Conservation (phyloP, 23 tunicate genomes). For the Diplosoma virens region DNA sequence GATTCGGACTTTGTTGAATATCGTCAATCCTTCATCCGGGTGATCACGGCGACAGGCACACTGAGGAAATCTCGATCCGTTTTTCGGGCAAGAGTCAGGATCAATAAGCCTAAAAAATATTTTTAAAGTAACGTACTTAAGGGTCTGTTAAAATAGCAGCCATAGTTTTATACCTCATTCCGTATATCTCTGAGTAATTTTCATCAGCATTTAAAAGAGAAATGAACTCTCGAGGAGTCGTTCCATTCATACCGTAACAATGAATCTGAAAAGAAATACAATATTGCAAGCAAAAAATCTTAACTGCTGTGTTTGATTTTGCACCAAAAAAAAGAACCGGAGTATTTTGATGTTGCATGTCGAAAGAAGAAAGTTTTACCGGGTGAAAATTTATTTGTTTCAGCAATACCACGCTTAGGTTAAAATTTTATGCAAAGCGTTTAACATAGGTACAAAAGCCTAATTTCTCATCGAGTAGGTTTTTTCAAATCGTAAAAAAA, state of each 20-base stretch:
- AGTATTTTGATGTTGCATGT: too few relatives aligned
- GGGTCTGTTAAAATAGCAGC: neutral
- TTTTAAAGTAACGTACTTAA: neutral
- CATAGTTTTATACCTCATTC: conserved; percentile 34
- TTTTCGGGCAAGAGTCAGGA: conserved; percentile 73
- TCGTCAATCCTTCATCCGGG: conserved; percentile 55
- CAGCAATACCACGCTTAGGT: too few relatives aligned
- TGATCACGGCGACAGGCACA: conserved; percentile 60
- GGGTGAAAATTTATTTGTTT: too few relatives aligned
- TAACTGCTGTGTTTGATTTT: too few relatives aligned
- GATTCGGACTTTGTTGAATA: conserved; percentile 64
- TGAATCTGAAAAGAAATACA: conserved; percentile 79
- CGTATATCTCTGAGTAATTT: conserved; percentile 81
- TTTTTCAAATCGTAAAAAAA: too few relatives aligned
- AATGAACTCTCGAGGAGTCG: conserved; percentile 59
- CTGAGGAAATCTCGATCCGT: conserved; percentile 50
- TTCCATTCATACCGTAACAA: conserved; percentile 69
- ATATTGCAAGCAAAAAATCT: too few relatives aligned
- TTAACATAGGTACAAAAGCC: too few relatives aligned
- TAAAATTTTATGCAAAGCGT: too few relatives aligned
- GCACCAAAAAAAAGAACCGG: too few relatives aligned
- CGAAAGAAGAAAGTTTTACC: too few relatives aligned
- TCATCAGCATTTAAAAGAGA: conserved; percentile 55
- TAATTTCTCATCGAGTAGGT: too few relatives aligned
- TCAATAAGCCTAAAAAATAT: conserved; percentile 39